Evolutionary conservation across 2,113 vertebrate species (phyloP), one percentile per base, ranked within the genome.

Genomic region (Eidolon helvum): DNA sequence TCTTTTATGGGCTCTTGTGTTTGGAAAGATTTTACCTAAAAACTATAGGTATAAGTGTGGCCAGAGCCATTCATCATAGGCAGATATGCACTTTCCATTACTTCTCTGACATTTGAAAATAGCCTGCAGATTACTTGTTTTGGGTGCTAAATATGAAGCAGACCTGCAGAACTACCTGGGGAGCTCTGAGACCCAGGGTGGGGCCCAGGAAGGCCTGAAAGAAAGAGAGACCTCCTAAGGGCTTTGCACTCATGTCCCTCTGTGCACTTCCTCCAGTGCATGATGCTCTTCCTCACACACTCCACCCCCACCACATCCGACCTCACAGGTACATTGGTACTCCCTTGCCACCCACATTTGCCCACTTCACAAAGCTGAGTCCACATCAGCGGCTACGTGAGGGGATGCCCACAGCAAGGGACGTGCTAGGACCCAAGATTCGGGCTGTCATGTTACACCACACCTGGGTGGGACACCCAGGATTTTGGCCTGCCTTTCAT

Each of bases 11-110:
- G 12, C 35, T 93, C 83, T 79, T 50, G 18, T 82, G 75, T 57
- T 90, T 91, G 78, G 90, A 88, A 94, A 90, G 66, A 87, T 90
- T 90, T 57, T 21, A 40, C n/a, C 75, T 38, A 2, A 63, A 90
- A 85, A 33, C 53, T 87, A 95, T 1, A 69, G 57, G 45, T 75
- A 21, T 28, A 53, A 63, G 10, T 85, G 24, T 85, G 57, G 53
- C 45, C 71, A 75, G 50, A 87, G 48, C 35, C 45, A 19, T 59
- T 50, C 30, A 65, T 28, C 57, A 66, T 4, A 50, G n/a, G 50
- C 43, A 55, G 71, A 65, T 12, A 45, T 7, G 68, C 14, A 55
- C 63, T 96, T 87, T 63, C 33, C 35, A 61, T 45, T 4, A n/a
- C 4, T 66, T 72, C 45, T 68, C 48, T 30, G 50, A 50, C 38